These are phyloP conservation scores for Drosophila micromelanica DNA, from an alignment of 1,140 invertebrate genomes.

Conservation along the genomic window DNA sequence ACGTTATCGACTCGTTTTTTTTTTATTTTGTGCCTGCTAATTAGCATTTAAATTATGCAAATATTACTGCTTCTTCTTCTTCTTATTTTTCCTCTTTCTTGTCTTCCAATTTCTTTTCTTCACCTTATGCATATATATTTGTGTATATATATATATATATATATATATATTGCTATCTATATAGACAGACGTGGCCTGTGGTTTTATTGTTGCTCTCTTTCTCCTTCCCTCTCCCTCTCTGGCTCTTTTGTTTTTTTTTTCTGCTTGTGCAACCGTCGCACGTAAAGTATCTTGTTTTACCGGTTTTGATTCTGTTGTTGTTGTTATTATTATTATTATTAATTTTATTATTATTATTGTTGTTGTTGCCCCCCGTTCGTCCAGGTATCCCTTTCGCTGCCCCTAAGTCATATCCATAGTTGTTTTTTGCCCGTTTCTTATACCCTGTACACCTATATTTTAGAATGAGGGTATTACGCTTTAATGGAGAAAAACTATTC, in stretches of 20 bases:
- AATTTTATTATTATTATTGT: too few species aligned
- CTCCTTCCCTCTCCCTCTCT: neutral
- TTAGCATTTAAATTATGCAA: slow-evolving; percentile 79
- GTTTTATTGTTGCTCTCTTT: neutral
- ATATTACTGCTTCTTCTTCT: slow-evolving; percentile 48
- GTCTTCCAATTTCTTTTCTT: slow-evolving; percentile 50
- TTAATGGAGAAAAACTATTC: too few species aligned
- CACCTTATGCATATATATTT: slow-evolving; percentile 17
- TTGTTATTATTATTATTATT: slow-evolving; percentile 14
- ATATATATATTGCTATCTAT: neutral
- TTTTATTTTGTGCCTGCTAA: slow-evolving; percentile 45
- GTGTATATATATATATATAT: slow-evolving; percentile 14
- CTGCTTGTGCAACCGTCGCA: slow-evolving; percentile 41
- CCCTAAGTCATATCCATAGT: neutral
- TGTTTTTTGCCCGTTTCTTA: too few species aligned
- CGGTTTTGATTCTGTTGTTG: slow-evolving; percentile 42
- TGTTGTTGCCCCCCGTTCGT: slow-evolving; percentile 26
- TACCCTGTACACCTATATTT: too few species aligned
- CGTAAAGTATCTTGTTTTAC: slow-evolving; percentile 69
- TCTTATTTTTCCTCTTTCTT: slow-evolving; percentile 8
- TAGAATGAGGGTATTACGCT: too few species aligned
- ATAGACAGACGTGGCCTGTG: slow-evolving; percentile 36
- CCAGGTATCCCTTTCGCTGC: slow-evolving; percentile 2
- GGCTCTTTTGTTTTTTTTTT: too few species aligned
- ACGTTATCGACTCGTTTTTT: slow-evolving; percentile 22